These are phyloP conservation scores for Arenicola marina DNA, from an alignment of 2,888 invertebrate genomes.

Conservation along the genomic window DNA sequence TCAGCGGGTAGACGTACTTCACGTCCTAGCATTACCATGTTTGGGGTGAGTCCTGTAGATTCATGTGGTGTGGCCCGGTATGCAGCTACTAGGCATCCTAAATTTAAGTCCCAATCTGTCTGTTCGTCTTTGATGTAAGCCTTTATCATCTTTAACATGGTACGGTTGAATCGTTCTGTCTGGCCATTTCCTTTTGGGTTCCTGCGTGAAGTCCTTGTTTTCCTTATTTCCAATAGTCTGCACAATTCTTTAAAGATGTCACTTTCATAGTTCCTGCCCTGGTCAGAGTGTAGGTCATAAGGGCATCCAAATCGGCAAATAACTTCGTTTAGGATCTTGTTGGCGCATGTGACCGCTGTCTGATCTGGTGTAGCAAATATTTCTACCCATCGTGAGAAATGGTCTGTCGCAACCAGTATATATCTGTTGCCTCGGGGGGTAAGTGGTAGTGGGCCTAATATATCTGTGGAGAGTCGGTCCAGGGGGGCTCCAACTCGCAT, in stretches of 20 bases:
- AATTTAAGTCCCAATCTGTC: slow-evolving; percentile 26
- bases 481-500: slow-evolving; percentile 17
- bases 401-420: slow-evolving; percentile 13
- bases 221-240: slow-evolving; percentile 8
- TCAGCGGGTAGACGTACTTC: too few relatives aligned
- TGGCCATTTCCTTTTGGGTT: slow-evolving; percentile 30
- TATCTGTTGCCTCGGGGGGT: slow-evolving; percentile 10
- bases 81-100: slow-evolving; percentile 26
- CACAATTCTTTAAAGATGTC: background rate
- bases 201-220: slow-evolving; percentile 20
- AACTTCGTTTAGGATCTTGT: background rate
- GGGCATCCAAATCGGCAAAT: background rate
- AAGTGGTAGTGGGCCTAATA: slow-evolving; percentile 10
- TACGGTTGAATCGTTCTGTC: slow-evolving; percentile 25
- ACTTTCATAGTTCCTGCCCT: background rate
- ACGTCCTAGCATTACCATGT: slow-evolving; percentile 25
- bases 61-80: slow-evolving; percentile 25
- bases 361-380: background rate
- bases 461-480: slow-evolving; percentile 5
- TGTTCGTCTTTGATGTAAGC: slow-evolving; percentile 23
- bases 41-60: slow-evolving; percentile 25
- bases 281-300: background rate
- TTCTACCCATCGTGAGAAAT: slow-evolving; percentile 16
- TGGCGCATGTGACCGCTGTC: background rate
- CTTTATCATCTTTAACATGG: slow-evolving; percentile 23